Base-by-base conservation (phyloP, 2,113 vertebrate species). In the Ovibos moschatus region DNA sequence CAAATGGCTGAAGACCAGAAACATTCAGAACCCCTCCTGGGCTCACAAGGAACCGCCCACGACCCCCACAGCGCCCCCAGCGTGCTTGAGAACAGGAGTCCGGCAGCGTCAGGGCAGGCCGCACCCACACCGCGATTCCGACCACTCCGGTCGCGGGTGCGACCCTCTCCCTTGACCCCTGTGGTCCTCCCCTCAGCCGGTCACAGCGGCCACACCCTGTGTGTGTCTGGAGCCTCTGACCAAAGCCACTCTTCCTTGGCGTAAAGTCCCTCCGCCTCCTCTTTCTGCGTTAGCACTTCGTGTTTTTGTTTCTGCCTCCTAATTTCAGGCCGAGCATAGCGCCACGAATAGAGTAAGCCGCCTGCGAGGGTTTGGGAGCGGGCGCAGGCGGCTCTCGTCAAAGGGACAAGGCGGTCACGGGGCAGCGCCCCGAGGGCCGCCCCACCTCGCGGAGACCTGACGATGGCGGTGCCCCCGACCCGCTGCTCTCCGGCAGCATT, bases 361-460 rank as follows among this genome's bases (percentile, higher is more conserved):
- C 30, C 30, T 8, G n/a, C 7, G 2, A 7, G 30, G 47, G 30
- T 36, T 40, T 86, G 27, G 36, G 50, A 87, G 78, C 55, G 50
- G 33, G 40, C 3, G 28, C 4, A 76, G 92, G 30, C 8, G n/a
- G 85, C 27, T 62, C 57, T 67, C 4, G 7, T 33, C 43, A 53
- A 45, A 71, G 62, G 15, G 78, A 74, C 2, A 23, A 16, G 28
- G 55, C 0, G 0, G 62, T 27, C 50, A 7, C 50, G 5, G 91
- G 78, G 84, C 36, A 71, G 28, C 21, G 58, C 50, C 3, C 27
- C 1, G 2, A 7, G 88, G 78, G 27, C 50, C 30, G 2, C 36
- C 79, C 6, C 6, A 6, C 10, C 17, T 47, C 51, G 40, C 2
- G 11, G 5, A 3, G n/a, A 33, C 27, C 3, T 9, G 36, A 6